These are phyloP conservation scores for Rafetus swinhoei DNA, from an alignment of 2,113 vertebrate species.

Conservation along the genomic window DNA sequence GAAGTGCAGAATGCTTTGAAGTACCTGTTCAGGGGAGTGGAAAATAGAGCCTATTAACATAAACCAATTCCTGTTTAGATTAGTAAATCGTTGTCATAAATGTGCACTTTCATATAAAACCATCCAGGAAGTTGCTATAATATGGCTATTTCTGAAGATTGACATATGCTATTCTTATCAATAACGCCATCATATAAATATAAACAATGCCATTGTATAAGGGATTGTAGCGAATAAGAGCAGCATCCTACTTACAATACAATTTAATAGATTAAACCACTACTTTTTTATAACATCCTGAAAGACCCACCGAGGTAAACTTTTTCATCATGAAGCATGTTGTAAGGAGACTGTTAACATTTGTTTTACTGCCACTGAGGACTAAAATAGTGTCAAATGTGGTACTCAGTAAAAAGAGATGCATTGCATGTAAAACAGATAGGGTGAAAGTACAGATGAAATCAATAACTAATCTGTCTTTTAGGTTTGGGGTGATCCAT, in stretches of 20 bases:
- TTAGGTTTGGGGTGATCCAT: slow-evolving; percentile 96
- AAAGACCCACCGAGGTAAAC: not conserved
- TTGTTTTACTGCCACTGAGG: not conserved
- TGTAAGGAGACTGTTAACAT: fast-evolving
- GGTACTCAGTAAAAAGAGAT: not conserved
- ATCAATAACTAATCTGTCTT: slow-evolving; percentile 43
- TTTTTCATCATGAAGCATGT: not conserved
- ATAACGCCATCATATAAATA: not conserved
- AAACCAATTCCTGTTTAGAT: not conserved
- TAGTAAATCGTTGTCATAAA: not conserved
- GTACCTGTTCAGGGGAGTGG: not conserved
- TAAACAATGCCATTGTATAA: not conserved
- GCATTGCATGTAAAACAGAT: not conserved
- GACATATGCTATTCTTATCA: not conserved
- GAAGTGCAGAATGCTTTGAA: not conserved
- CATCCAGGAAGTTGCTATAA: not conserved
- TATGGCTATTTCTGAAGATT: not conserved
- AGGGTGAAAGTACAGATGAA: not conserved
- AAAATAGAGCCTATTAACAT: not conserved
- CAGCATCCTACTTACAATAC: not conserved
- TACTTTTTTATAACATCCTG: not conserved
- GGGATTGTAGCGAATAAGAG: not conserved
- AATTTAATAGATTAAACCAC: not conserved
- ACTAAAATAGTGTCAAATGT: not conserved
- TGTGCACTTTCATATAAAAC: not conserved